These are phyloP conservation scores for Turritopsis dohrnii DNA, from an alignment of 30 jellyfish, hydroid and myxozoan genomes.

Conservation along the genomic window DNA sequence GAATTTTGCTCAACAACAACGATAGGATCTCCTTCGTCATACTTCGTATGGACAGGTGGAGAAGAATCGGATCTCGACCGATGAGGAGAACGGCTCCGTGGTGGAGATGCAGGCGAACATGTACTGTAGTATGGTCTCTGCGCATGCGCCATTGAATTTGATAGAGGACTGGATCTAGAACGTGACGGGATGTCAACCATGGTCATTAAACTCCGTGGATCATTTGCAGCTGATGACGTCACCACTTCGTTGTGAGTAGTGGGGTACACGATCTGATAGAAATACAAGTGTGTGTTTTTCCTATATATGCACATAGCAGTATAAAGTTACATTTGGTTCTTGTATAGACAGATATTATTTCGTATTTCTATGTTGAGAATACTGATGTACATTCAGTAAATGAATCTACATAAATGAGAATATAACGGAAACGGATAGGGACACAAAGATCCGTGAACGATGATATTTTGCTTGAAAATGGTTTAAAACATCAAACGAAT, in stretches of 20 bases:
- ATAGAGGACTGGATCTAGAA: conserved; percentile 26
- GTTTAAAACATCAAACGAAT: too few species aligned
- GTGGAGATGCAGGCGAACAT: conserved; percentile 1
- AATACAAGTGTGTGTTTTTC: not conserved
- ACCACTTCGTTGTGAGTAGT: conserved; percentile 18
- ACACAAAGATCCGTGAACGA: too few species aligned
- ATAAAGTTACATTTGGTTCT: not conserved
- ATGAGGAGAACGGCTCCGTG: conserved; percentile 39
- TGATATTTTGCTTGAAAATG: too few species aligned
- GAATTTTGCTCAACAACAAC: conserved; percentile 21
- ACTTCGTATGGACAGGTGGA: conserved; percentile 27
- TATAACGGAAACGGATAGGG: too few species aligned
- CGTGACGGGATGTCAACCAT: conserved; percentile 38
- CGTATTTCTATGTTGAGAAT: too few species aligned
- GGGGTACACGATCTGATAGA: conserved; percentile 42
- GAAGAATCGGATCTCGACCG: conserved; percentile 16
- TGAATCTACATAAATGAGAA: too few species aligned
- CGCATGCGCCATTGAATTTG: conserved; percentile 10
- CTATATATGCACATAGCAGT: too few species aligned
- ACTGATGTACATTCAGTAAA: too few species aligned
- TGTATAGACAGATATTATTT: too few species aligned
- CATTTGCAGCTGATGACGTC: not conserved
- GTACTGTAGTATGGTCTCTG: conserved; percentile 19
- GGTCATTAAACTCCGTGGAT: conserved; percentile 35
- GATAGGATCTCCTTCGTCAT: conserved; percentile 19